A percentile compares a stretch with the other conserved stretches of the same genome.
Evolutionary conservation across 1,140 invertebrate genomes (phyloP).

Genomic region (Ganaspis sp.): DNA sequence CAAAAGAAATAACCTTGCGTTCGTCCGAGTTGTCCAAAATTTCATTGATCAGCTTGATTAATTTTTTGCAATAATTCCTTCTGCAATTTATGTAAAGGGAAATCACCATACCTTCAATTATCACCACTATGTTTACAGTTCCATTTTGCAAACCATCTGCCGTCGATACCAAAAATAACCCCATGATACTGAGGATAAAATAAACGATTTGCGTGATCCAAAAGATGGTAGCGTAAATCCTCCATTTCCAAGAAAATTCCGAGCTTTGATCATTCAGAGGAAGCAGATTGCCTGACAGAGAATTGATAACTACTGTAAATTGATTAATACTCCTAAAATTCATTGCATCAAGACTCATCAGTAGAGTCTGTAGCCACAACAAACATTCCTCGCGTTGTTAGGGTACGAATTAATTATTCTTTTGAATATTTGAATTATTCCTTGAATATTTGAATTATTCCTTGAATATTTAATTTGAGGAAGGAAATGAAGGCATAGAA

Average conservation of each 20-base stretch:
- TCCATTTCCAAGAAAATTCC: neutral
- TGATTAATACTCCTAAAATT: slow-evolving; percentile 50
- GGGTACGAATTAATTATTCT: neutral
- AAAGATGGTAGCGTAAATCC: neutral
- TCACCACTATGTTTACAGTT: slow-evolving; percentile 34
- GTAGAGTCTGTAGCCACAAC: neutral
- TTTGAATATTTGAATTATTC: neutral
- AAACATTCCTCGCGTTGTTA: neutral
- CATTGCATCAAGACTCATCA: slow-evolving; percentile 22
- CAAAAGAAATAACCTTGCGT: too few relatives aligned
- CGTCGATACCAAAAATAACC: slow-evolving; percentile 3
- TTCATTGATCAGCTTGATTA: slow-evolving; percentile 39
- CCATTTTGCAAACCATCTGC: slow-evolving; percentile 41
- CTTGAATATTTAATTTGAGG: neutral
- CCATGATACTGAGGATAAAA: neutral
- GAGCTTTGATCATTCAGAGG: slow-evolving; percentile 21
- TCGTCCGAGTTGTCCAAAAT: neutral
- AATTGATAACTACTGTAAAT: slow-evolving; percentile 46
- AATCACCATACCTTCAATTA: slow-evolving; percentile 29
- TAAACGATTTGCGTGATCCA: slow-evolving; percentile 35
- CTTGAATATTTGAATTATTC: neutral
- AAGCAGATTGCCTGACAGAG: slow-evolving; percentile 47
- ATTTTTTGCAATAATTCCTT: neutral
- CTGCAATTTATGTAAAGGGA: slow-evolving; percentile 32
- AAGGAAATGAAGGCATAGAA: neutral